Conservation (phyloP, 1,140 invertebrate genomes). For the Hypsibius dujardini region DNA sequence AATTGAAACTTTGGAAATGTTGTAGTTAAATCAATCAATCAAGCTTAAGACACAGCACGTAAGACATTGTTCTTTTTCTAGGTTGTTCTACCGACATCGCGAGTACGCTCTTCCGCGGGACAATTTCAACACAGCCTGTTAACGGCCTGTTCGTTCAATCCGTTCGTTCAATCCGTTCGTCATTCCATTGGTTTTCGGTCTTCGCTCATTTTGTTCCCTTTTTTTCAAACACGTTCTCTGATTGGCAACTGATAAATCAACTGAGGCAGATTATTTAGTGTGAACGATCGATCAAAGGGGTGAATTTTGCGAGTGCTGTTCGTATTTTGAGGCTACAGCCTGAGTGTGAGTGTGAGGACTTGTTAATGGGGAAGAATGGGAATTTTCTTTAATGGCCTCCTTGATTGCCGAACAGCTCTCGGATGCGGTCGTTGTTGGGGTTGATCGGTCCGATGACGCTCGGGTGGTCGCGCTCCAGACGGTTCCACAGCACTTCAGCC, state of each 20-base stretch:
- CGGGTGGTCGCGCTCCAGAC: conserved; percentile 27
- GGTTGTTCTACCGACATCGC: conserved; percentile 13
- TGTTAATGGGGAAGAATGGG: too few relatives aligned
- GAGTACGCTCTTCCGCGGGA: background rate
- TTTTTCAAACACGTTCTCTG: background rate
- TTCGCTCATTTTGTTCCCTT: background rate
- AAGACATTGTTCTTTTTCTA: background rate
- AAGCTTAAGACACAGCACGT: background rate
- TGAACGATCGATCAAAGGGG: background rate
- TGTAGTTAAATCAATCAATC: background rate
- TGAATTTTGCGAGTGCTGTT: background rate
- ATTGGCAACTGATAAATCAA: too few relatives aligned
- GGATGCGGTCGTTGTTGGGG: conserved; percentile 28
- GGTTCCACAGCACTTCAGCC: conserved; percentile 32
- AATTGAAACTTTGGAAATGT: too few relatives aligned
- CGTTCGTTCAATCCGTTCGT: too few relatives aligned
- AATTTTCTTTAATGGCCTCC: background rate
- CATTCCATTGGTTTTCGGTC: background rate
- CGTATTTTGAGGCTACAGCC: background rate
- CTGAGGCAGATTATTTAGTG: too few relatives aligned
- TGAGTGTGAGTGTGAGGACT: too few relatives aligned
- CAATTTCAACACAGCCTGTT: too few relatives aligned
- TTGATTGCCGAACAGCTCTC: background rate
- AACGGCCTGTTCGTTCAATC: too few relatives aligned
- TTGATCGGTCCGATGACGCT: conserved; percentile 31